Conservation (phyloP, 2,113 vertebrate species). For the Tenrec ecaudatus region DNA sequence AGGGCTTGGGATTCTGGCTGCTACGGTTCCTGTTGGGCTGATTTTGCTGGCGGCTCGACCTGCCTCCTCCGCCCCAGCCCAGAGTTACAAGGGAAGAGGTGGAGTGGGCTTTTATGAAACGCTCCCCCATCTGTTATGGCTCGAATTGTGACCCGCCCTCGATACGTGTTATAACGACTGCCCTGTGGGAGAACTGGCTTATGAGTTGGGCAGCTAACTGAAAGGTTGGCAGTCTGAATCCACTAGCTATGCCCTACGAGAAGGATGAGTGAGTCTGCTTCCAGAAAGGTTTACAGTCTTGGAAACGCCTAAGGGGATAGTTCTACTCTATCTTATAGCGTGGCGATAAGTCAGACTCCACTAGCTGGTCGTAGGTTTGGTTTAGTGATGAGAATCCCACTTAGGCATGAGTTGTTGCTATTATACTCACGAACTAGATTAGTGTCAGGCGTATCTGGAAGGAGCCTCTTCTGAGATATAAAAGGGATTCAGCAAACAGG, state of each 20-base stretch:
- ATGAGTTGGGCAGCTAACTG: no score
- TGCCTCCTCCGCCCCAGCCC: not conserved
- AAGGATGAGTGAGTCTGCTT: no score
- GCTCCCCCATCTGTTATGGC: not conserved
- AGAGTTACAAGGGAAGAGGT: constrained; percentile 19
- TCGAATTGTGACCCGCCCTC: not conserved
- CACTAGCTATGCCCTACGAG: no score
- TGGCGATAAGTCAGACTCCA: no score
- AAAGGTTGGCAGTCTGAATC: no score
- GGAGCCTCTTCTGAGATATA: not conserved
- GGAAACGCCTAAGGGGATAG: no score
- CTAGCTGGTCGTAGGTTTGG: no score
- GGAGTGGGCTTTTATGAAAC: not conserved
- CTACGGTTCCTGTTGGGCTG: constrained; percentile 14
- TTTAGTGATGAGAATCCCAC: no score
- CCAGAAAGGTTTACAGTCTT: no score
- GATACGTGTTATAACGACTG: not conserved
- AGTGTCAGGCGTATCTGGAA: not conserved
- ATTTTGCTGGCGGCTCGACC: not conserved
- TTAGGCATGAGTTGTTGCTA: not conserved
- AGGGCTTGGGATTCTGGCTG: not conserved
- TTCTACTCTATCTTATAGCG: no score
- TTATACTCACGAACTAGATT: not conserved
- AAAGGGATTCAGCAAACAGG: not conserved
- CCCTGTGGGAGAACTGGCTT: not conserved